Percentiles rank a stretch among this genome's conserved stretches.
Conservation (phyloP, 2,888 invertebrate species). For the Dolichopus griseipennis region DNA sequence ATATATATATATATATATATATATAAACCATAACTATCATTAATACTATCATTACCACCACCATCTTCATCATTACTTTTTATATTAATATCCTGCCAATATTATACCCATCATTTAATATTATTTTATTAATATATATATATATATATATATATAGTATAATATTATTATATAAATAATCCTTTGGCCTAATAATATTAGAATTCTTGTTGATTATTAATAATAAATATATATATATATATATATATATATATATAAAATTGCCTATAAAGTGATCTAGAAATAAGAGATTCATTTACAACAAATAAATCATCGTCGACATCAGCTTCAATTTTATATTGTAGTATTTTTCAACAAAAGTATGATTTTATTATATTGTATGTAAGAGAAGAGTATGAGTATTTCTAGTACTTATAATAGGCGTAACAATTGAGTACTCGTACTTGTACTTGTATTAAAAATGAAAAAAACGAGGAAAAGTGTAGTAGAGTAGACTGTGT, state of each 20-base stretch:
- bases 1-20: too few species aligned
- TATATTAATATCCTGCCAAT: not conserved
- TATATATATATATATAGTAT: too few species aligned
- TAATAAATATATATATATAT: too few species aligned
- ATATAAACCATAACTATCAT: too few species aligned
- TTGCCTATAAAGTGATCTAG: conserved; percentile 4
- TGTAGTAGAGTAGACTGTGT: not conserved
- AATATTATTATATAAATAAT: not conserved
- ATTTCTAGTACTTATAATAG: too few species aligned
- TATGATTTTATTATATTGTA: not conserved
- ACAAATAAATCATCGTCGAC: not conserved
- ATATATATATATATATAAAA: too few species aligned
- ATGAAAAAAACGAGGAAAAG: not conserved
- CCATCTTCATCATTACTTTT: too few species aligned
- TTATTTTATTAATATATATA: too few species aligned
- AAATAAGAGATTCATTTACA: not conserved
- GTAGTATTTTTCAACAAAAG: not conserved
- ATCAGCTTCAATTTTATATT: not conserved
- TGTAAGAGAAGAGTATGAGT: not conserved
- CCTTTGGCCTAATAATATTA: conserved; percentile 3
- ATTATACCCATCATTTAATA: not conserved
- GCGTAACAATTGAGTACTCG: too few species aligned
- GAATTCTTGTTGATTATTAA: conserved; percentile 1
- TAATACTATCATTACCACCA: too few species aligned
- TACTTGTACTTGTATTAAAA: too few species aligned